phyloP scores from a whole-genome alignment of 2,888 invertebrate genomes.

The Podabrus alpinus region DNA sequence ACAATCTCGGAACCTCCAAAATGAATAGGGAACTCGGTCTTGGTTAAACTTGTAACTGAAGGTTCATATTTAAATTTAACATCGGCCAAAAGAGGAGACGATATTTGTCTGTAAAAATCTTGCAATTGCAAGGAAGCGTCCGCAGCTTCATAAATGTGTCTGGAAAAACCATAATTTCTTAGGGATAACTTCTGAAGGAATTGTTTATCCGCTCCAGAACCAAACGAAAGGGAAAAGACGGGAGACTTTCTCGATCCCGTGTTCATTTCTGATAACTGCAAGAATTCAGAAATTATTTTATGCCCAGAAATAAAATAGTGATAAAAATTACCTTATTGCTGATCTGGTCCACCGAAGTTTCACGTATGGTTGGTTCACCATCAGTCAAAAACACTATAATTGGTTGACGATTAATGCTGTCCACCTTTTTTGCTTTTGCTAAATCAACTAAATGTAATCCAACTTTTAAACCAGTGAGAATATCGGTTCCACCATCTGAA shows the following conservation, averaged over 20 bases:
- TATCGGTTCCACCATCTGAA: conserved; percentile 70
- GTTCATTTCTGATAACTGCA: conserved; percentile 57
- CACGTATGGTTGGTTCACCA: conserved; percentile 68
- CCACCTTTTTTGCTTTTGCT: conserved; percentile 36
- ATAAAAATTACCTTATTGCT: conserved; percentile 8
- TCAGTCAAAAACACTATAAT: conserved; percentile 70
- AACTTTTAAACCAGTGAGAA: conserved; percentile 65
- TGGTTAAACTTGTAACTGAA: conserved; percentile 63
- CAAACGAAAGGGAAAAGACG: conserved; percentile 74
- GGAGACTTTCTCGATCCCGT: conserved; percentile 51
- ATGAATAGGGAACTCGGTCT: conserved; percentile 61
- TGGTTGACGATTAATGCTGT: conserved; percentile 57
- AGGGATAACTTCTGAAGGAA: conserved; percentile 69
- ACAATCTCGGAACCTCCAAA: conserved; percentile 69
- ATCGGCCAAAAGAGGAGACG: conserved; percentile 69
- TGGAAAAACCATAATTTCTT: conserved; percentile 69
- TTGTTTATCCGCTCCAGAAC: conserved; percentile 68
- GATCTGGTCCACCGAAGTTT: conserved; percentile 53
- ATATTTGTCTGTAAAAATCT: conserved; percentile 70
- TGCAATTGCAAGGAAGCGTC: conserved; percentile 70
- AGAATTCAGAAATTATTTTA: not conserved
- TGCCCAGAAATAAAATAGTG: not conserved
- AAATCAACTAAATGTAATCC: conserved; percentile 51
- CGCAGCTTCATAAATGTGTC: conserved; percentile 72
- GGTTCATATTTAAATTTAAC: conserved; percentile 68